phyloP scores from a whole-genome alignment of 2,797 vertebrate species.

The Melanotaenia maccullochi region DNA sequence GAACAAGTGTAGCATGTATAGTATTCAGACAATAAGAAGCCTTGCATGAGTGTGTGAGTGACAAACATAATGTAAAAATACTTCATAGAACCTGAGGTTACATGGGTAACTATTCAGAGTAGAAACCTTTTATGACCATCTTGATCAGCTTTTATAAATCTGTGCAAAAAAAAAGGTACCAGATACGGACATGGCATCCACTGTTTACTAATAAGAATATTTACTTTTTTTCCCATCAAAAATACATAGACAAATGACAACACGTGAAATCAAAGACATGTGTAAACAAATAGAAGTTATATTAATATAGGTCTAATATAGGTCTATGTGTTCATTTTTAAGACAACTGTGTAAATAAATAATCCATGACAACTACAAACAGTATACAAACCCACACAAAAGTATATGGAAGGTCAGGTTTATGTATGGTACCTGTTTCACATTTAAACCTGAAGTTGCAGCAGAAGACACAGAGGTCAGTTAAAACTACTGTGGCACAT shows the following conservation, averaged over 20 bases:
- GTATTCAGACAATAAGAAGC: background rate
- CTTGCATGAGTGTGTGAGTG: background rate
- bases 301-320: slow-evolving; percentile 39
- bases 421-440: slow-evolving; percentile 43
- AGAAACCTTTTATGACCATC: background rate
- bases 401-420: slow-evolving; percentile 29
- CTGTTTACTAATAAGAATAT: slow-evolving; percentile 22
- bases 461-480: slow-evolving; percentile 25
- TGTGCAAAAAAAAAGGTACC: background rate
- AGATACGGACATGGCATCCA: slow-evolving; percentile 11
- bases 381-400: slow-evolving; percentile 46
- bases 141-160: slow-evolving; percentile 4
- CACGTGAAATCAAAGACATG: slow-evolving; percentile 16
- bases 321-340: slow-evolving; percentile 35
- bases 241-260: slow-evolving; percentile 32
- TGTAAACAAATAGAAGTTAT: slow-evolving; percentile 31
- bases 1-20: background rate
- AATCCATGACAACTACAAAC: slow-evolving; percentile 41
- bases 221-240: slow-evolving; percentile 38
- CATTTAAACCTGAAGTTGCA: slow-evolving; percentile 47
- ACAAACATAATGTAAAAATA: background rate
- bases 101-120: background rate
- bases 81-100: background rate
- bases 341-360: slow-evolving; percentile 62
- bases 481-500: slow-evolving; percentile 34